phyloP scores from a whole-genome alignment of 92 coral and sea anemone species.

The Muricea muricata region DNA sequence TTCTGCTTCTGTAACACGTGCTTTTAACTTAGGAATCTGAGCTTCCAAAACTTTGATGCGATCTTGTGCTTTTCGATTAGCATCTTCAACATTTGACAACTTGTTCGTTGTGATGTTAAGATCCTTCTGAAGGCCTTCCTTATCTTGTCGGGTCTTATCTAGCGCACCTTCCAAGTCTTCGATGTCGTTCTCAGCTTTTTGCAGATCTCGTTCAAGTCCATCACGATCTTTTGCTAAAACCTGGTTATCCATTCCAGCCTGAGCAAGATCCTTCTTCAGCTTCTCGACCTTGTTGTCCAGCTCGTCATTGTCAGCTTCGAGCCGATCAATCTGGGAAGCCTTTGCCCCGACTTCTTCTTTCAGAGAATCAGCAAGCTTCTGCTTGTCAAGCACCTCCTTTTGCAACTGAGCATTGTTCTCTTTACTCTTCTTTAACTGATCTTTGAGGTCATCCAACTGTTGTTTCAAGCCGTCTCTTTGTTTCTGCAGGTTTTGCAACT shows the following conservation, averaged over 20 bases:
- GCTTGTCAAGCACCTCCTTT: constrained; percentile 84
- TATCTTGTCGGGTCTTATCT: constrained; percentile 70
- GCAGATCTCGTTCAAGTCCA: constrained; percentile 77
- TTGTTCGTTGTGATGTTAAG: constrained; percentile 72
- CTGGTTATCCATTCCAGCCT: constrained; percentile 87
- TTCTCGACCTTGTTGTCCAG: constrained; percentile 83
- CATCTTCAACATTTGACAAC: constrained; percentile 79
- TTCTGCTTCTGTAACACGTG: constrained; percentile 82
- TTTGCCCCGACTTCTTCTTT: constrained; percentile 85
- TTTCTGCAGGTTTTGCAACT: constrained; percentile 80
- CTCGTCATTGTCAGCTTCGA: constrained; percentile 83
- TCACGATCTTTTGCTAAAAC: constrained; percentile 82
- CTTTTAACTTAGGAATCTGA: constrained; percentile 77
- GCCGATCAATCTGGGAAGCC: constrained; percentile 74
- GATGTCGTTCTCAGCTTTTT: constrained; percentile 78
- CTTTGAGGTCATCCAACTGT: constrained; percentile 82
- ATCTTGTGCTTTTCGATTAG: constrained; percentile 82
- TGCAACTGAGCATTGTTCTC: constrained; percentile 83
- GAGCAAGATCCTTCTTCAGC: constrained; percentile 84
- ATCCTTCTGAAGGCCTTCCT: constrained; percentile 89
- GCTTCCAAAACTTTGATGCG: constrained; percentile 83
- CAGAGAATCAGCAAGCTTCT: constrained; percentile 80
- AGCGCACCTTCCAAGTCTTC: constrained; percentile 87
- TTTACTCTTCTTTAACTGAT: constrained; percentile 83
- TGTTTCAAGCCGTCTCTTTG: constrained; percentile 88